Evolutionary conservation across 2,888 invertebrate species (phyloP).

Genomic region (Cephus pygmeus): DNA sequence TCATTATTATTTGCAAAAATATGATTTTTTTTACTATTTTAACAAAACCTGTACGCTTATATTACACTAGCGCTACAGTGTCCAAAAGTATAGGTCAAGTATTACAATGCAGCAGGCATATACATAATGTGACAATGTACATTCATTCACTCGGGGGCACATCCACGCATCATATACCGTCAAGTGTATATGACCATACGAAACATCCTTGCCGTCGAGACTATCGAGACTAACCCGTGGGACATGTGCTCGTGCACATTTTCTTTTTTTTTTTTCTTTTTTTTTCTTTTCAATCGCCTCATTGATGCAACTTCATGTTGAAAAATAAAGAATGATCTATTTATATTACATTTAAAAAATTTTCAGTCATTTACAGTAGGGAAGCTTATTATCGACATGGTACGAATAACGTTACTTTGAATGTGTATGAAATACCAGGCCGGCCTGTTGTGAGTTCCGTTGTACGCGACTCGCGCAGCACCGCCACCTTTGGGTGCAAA

Average conservation of each 20-base stretch:
- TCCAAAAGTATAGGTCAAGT: conserved; percentile 62
- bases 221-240: conserved; percentile 21
- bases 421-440: conserved; percentile 39
- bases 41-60: conserved; percentile 38
- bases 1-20: conserved; percentile 54
- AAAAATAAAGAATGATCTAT: conserved; percentile 62
- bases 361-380: conserved; percentile 61
- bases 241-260: conserved; percentile 56
- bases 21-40: conserved; percentile 49
- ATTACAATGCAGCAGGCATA: conserved; percentile 53
- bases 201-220: conserved; percentile 32
- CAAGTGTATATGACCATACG: conserved; percentile 34
- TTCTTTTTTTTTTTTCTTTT: conserved; percentile 20
- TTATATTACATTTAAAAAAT: conserved; percentile 56
- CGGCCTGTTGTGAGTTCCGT: conserved; percentile 43
- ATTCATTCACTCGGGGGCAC: conserved; percentile 30
- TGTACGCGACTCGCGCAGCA: conserved; percentile 27
- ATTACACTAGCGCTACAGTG: conserved; percentile 53
- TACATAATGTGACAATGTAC: conserved; percentile 23
- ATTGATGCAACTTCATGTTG: conserved; percentile 41
- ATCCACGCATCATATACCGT: conserved; percentile 36
- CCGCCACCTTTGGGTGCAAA: conserved; percentile 14
- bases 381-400: conserved; percentile 54
- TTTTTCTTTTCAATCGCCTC: conserved; percentile 15
- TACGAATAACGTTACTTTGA: conserved; percentile 43